Evolutionary conservation across 1,140 invertebrate species (phyloP).

Genomic region (Delia radicum): DNA sequence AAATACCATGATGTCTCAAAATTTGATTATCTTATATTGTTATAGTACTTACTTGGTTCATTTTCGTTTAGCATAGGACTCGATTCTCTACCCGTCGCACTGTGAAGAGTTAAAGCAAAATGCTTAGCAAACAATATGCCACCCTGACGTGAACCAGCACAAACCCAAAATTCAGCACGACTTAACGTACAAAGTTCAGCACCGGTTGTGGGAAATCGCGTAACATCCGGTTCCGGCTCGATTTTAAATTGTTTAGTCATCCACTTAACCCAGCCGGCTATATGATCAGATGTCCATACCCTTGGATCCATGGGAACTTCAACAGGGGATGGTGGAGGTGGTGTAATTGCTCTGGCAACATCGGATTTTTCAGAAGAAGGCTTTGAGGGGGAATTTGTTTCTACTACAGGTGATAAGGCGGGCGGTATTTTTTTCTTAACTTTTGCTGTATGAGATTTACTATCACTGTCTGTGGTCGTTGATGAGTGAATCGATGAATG

Average conservation of each 20-base stretch:
- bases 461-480: not conserved
- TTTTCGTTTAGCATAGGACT: slow-evolving; percentile 56
- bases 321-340: slow-evolving; percentile 34
- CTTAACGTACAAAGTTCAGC: slow-evolving; percentile 61
- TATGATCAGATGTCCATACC: slow-evolving; percentile 64
- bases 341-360: not conserved
- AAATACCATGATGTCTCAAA: too few relatives aligned
- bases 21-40: too few relatives aligned
- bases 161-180: slow-evolving; percentile 57
- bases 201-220: slow-evolving; percentile 63
- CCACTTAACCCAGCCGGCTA: slow-evolving; percentile 68
- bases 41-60: slow-evolving; percentile 50
- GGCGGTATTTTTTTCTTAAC: not conserved
- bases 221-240: slow-evolving; percentile 57
- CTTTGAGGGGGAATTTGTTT: not conserved
- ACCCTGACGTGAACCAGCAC: slow-evolving; percentile 53
- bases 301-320: slow-evolving; percentile 61
- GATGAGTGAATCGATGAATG: not conserved
- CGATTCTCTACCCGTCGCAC: slow-evolving; percentile 57
- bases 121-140: slow-evolving; percentile 59
- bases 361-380: not conserved
- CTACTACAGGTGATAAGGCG: not conserved
- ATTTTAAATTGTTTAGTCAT: slow-evolving; percentile 64
- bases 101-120: slow-evolving; percentile 57
- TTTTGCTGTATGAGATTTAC: not conserved